A percentile compares a stretch with the other conserved stretches of the same genome.
Conservation (phyloP, 2,888 invertebrate genomes). For the Caenorhabditis sinica region DNA sequence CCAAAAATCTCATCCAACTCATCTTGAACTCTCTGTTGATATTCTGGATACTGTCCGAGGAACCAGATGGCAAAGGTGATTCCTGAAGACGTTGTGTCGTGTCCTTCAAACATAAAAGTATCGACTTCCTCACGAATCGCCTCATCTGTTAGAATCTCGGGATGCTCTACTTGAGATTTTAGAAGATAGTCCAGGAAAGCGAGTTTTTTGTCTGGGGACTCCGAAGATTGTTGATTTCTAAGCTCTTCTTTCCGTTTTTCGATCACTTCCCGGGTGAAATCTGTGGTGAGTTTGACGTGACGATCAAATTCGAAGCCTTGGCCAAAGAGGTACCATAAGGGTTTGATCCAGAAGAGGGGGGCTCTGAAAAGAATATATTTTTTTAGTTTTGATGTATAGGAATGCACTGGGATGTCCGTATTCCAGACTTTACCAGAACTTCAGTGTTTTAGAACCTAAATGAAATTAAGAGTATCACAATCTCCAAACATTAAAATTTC, state of each 20-base stretch:
- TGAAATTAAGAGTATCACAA: conserved; percentile 83
- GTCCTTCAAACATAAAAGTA: conserved; percentile 85
- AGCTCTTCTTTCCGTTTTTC: conserved; percentile 40
- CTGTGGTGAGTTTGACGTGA: conserved; percentile 68
- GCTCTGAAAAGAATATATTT: conserved; percentile 40
- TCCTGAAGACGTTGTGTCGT: conserved; percentile 85
- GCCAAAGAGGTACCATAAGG: conserved; percentile 87
- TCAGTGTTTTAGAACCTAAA: conserved; percentile 75
- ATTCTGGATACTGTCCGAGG: conserved; percentile 84
- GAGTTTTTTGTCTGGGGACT: conserved; percentile 29
- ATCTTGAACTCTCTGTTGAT: conserved; percentile 80
- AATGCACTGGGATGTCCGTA: too few relatives aligned
- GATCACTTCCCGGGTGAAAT: conserved; percentile 74
- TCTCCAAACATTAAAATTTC: neutral
- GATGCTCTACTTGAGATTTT: conserved; percentile 82
- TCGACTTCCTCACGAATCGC: conserved; percentile 84
- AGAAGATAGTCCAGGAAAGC: conserved; percentile 85
- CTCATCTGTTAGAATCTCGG: conserved; percentile 81
- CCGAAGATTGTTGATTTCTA: neutral
- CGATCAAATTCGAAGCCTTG: conserved; percentile 81
- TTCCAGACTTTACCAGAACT: neutral
- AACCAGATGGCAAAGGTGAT: conserved; percentile 84
- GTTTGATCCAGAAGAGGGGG: conserved; percentile 84
- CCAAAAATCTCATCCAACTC: conserved; percentile 73
- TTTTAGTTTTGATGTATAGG: too few relatives aligned